Base-by-base conservation (phyloP, 2,888 invertebrate genomes). In the Ethmia dodecea region DNA sequence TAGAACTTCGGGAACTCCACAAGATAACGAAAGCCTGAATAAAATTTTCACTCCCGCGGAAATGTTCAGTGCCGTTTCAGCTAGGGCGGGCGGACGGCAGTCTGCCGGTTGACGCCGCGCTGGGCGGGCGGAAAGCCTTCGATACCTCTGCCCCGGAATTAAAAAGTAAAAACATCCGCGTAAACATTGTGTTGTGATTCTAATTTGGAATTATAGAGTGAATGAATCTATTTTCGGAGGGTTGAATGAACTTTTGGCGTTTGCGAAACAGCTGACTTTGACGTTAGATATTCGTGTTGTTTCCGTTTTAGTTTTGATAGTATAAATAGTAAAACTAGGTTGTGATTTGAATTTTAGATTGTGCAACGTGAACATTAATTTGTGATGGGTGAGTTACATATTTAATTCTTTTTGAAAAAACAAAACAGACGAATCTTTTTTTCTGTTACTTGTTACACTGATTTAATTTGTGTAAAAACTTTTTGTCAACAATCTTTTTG, bases 51-150 rank as follows among this genome's bases (percentile, higher is more conserved):
- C 61, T 42, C 39, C 31, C 42, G 48, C 44, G 50, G 46, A 55
- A 55, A 60, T 58, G 56, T 64, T 57, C 57, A 57, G 59, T 52
- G 46, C 44, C 42, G 37, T 37, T 22, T 32, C 29, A 29, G 33
- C 35, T 35, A 38, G 57, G 71, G 66, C 70, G 59, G 73, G 67
- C 71, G 74, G 66, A 68, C 79, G 76, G 73, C 72, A 78, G 81
- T 80, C 49, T 50, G 45, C 52, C 55, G 52, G 45, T 40, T 40
- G 58, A 49, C 63, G 67, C 55, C 44, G 60, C 50, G 54, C 47
- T 40, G 66, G 71, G 67, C 71, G 74, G 76, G 58, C 63, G 71
- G 43, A 40, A 55, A 60, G 55, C 38, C 38, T 30, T 38, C 16
- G 33, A 12, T 18, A 11, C 9, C 18, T 15, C 11, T 28, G 13